Conservation (phyloP, 92 coral and sea anemone genomes). For the Isaurus tuberculatus region DNA sequence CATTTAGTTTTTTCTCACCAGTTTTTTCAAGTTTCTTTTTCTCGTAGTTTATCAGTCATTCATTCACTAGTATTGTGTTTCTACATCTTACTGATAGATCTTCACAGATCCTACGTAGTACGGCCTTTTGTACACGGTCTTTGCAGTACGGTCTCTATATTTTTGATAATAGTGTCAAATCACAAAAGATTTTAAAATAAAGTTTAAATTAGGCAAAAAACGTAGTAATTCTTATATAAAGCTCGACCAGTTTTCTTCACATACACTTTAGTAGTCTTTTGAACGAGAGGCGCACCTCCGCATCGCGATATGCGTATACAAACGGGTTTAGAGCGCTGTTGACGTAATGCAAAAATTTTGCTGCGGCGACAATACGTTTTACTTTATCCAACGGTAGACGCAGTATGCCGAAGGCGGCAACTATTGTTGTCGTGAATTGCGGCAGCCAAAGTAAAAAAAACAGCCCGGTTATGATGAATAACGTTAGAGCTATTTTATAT, state of each 20-base stretch:
- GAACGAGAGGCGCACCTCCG: conserved; percentile 25
- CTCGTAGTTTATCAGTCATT: too few relatives aligned
- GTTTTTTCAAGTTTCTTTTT: too few relatives aligned
- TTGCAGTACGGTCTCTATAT: too few relatives aligned
- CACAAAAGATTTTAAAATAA: too few relatives aligned
- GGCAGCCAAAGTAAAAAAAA: conserved; percentile 39
- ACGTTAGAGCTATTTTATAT: conserved; percentile 23
- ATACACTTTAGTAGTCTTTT: conserved; percentile 15
- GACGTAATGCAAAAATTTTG: conserved; percentile 33
- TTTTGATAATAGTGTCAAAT: too few relatives aligned
- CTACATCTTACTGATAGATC: too few relatives aligned
- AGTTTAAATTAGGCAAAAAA: too few relatives aligned
- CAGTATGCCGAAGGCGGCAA: conserved; percentile 15
- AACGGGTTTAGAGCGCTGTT: conserved; percentile 43
- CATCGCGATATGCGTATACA: conserved; percentile 32
- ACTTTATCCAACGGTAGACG: neutral
- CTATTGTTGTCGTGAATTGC: conserved; percentile 28
- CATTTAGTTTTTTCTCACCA: too few relatives aligned
- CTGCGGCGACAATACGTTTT: conserved; percentile 14
- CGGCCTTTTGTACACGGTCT: too few relatives aligned
- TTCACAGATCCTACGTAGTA: too few relatives aligned
- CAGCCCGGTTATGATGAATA: conserved; percentile 35
- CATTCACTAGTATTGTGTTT: too few relatives aligned
- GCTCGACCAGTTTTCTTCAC: neutral
- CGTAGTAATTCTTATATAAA: too few relatives aligned